Base-by-base conservation (phyloP, 2,888 invertebrate species). In the Lapara coniferarum region DNA sequence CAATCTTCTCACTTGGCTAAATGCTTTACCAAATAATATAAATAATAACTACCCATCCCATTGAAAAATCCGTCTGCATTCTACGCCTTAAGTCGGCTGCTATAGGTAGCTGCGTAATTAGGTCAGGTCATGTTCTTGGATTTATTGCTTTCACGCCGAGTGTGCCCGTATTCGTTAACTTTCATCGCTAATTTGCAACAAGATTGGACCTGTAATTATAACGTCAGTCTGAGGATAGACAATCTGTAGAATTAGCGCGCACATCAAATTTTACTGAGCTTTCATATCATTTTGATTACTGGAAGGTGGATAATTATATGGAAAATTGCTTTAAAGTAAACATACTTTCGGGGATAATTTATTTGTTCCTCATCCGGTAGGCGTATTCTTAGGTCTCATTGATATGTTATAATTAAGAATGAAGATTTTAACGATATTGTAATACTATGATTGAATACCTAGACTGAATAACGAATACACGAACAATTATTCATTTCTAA, bases 61-160 rank as follows among this genome's bases (percentile, higher is more conserved):
- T 19, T 49, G 19, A 49, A 63, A 63, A 63, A 49, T 7, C 19
- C 49, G 49, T 19, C 46, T 19, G 63, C 63, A 49, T 30, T 57
- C 46, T 63, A 19, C 63, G 63, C 63, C 63, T 49, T 49, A 63
- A 63, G 13, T 14, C 63, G 46, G 19, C 63, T 63, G 63, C 13
- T 63, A 70, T 70, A 74, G 74, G 74, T 80, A 79, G 75, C 72
- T 66, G 73, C 57, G 79, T 76, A 84, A 85, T 83, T 83, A 75
- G 83, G 85, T 85, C 83, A 80, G 82, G 78, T 80, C 81, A 80
- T 75, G 76, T 77, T 78, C 70, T 70, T 67, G 73, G 77, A 78
- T 78, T 81, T 78, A 79, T 78, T 75, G 72, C 76, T 72, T 73
- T 71, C 67, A 51, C 76, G 68, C 71, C 68, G 53, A 59, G 68